Evolutionary conservation across 2,888 invertebrate species (phyloP), one percentile per base, ranked within the genome.

Genomic region (Dynastes hyllus): DNA sequence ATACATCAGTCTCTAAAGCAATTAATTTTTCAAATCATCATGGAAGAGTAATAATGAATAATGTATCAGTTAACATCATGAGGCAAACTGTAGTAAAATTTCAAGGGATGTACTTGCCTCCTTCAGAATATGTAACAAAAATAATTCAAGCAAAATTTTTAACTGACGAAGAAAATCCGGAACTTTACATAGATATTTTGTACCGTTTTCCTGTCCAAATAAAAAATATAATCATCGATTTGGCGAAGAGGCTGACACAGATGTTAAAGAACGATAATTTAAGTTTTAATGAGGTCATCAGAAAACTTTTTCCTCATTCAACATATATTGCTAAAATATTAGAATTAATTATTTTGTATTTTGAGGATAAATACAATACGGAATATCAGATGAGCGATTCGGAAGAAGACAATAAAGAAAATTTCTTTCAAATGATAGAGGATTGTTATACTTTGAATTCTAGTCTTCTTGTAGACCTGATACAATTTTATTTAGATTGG

Each of bases 381-480:
- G 76, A 79, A 50, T 61, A 29, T 37, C 55, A 27, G 50, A 37
- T 13, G 4, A 32, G 27, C 8, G 76, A 70, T 1, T 58, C 67
- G 32, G 45, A 63, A n/a, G 67, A 70, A 32, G 70, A 79, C 16
- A 79, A 50, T 11, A 58, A 32, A 13, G 58, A 58, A 29, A 76
- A 63, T 45, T 61, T 79, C 8, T 76, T 76, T 22, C 37, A 58
- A 32, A 50, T 76, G 61, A 76, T 79, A 11, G 70, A 69, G 32
- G 55, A 66, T 27, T 45, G 32, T 29, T 76, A 65, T 55, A 45
- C 8, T 3, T 75, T 79, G 29, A 78, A 80, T 69, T 11, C 5
- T 13, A 73, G 75, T 58, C 65, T 82, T 40, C 73, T 85, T 11
- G 79, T 77, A 32, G 83, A 85, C 58, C 76, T 87, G 50, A 78